phyloP scores from a whole-genome alignment of 2,888 invertebrate species.

The Diarsia dahlii region DNA sequence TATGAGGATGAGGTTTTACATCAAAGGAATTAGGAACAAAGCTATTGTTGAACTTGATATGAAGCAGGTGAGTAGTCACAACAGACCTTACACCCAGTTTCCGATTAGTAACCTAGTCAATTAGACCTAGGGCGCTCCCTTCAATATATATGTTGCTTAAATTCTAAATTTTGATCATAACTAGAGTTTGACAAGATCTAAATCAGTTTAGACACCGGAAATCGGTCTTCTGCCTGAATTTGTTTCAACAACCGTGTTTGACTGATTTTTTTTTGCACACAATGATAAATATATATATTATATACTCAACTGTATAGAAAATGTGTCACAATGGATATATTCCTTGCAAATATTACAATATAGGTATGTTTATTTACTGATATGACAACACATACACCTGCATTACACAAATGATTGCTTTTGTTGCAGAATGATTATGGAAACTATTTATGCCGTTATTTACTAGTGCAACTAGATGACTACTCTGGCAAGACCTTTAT shows the following conservation, averaged over 20 bases:
- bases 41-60: slow-evolving; percentile 97
- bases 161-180: no score
- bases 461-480: slow-evolving; percentile 96
- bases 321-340: no score
- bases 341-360: not conserved
- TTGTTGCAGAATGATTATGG: slow-evolving; percentile 93
- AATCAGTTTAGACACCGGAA: no score
- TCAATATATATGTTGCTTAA: no score
- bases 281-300: no score
- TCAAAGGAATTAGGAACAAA: slow-evolving; percentile 95
- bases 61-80: slow-evolving; percentile 91
- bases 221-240: no score
- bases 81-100: not conserved
- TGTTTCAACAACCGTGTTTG: no score
- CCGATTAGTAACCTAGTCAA: not conserved
- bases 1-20: slow-evolving; percentile 97
- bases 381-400: not conserved
- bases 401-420: not conserved
- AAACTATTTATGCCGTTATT: slow-evolving; percentile 95
- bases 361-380: not conserved
- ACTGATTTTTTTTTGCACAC: no score
- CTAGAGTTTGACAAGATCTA: no score
- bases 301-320: no score
- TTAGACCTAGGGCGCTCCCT: no score
- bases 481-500: slow-evolving; percentile 94